Base-by-base conservation (phyloP, 2,113 vertebrate species). In the Hemicordylus capensis region DNA sequence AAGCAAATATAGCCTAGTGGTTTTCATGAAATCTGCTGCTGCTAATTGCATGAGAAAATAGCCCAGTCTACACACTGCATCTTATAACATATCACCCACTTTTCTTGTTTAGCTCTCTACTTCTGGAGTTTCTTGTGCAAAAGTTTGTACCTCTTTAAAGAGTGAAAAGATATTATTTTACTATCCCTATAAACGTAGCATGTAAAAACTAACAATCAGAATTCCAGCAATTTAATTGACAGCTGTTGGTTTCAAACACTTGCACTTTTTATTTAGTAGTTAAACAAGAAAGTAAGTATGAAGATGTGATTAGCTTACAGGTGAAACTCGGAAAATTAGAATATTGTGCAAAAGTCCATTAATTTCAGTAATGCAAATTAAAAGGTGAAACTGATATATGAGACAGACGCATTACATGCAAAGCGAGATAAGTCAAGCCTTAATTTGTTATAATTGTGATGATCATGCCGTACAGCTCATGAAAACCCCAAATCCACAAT, bases 311-410 rank as follows among this genome's bases (percentile, higher is more conserved):
- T 19, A 1, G 61, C 24, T 31, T 31, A 61, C 46, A 92, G 79
- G 28, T 48, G 73, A n/a, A 69, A 44, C 4, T 83, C 59, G n/a
- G 12, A 89, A 89, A 75, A 87, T 15, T 66, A 87, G 58, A 90
- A 58, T 80, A 67, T 87, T 87, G n/a, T 90, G 81, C 64, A 64
- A n/a, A 54, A 69, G 34, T n/a, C 81, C 69, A 81, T 85, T n/a
- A n/a, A n/a, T n/a, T n/a, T n/a, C n/a, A n/a, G n/a, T n/a, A n/a
- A n/a, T n/a, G n/a, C n/a, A n/a, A n/a, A n/a, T n/a, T n/a, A n/a
- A n/a, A n/a, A n/a, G n/a, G n/a, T n/a, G n/a, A n/a, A n/a, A n/a
- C n/a, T n/a, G n/a, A n/a, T n/a, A n/a, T n/a, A n/a, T n/a, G n/a
- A n/a, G n/a, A n/a, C n/a, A n/a, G n/a, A n/a, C n/a, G n/a, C n/a